A percentile compares a stretch with the other conserved stretches of the same genome.
These are phyloP conservation scores for Priocnemis perturbator DNA, from an alignment of 2,888 invertebrate genomes.

Conservation along the genomic window DNA sequence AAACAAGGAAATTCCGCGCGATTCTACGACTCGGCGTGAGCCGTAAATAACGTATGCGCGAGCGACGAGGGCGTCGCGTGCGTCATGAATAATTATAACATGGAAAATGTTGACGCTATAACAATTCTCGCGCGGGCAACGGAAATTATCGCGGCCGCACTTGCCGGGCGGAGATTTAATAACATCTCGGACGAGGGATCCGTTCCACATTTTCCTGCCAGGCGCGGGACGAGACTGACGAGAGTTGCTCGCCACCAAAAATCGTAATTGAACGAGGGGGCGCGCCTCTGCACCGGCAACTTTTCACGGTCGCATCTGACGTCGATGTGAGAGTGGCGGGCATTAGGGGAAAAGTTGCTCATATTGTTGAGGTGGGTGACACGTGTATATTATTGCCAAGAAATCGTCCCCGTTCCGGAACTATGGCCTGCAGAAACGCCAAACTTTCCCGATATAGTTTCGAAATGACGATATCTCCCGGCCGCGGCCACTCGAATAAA, in stretches of 20 bases:
- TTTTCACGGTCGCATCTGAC: conserved; percentile 38
- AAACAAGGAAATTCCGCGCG: too few species aligned
- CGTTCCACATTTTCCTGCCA: conserved; percentile 4
- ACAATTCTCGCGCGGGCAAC: too few species aligned
- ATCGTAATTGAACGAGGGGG: conserved; percentile 44
- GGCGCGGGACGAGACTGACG: conserved; percentile 12
- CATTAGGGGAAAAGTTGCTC: conserved; percentile 53
- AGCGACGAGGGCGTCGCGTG: too few species aligned
- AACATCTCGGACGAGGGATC: not conserved
- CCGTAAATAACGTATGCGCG: too few species aligned
- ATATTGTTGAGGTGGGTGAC: conserved; percentile 58
- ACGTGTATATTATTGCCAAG: conserved; percentile 67
- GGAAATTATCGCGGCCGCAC: too few species aligned
- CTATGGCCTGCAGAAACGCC: conserved; percentile 32
- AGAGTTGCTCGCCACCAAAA: conserved; percentile 35
- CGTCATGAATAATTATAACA: too few species aligned
- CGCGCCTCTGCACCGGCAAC: conserved; percentile 3
- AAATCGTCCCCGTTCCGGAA: conserved; percentile 48
- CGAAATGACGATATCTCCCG: conserved; percentile 37
- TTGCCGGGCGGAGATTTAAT: not conserved
- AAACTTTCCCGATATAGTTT: conserved; percentile 53
- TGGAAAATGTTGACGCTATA: too few species aligned
- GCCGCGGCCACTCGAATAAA: conserved; percentile 28
- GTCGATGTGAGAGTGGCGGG: conserved; percentile 30
- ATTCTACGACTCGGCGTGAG: too few species aligned